Evolutionary conservation across 2,797 vertebrate genomes (phyloP).

Genomic region (Anguilla anguilla): DNA sequence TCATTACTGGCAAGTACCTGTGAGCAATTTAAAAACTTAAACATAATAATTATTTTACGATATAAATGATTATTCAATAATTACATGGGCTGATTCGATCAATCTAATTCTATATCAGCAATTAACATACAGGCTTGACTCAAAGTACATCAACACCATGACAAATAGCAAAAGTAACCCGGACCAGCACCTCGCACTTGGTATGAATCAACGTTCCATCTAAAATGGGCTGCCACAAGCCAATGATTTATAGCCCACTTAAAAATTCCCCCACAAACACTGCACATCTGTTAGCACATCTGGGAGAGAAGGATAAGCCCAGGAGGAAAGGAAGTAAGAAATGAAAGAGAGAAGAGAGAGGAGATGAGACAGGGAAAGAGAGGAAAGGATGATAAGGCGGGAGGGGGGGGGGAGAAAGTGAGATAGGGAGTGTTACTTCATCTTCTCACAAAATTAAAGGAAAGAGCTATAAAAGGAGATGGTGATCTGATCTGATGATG

Average conservation of each 20-base stretch:
- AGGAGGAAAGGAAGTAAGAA: neutral
- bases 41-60: too few species aligned
- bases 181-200: neutral
- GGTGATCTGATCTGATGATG: neutral
- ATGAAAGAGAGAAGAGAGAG: conserved; percentile 10
- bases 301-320: conserved; percentile 24
- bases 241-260: conserved; percentile 27
- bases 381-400: neutral
- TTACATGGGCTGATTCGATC: neutral
- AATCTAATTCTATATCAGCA: neutral
- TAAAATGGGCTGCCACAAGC: conserved; percentile 20
- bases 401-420: neutral
- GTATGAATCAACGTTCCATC: conserved; percentile 19
- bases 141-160: neutral
- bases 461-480: neutral
- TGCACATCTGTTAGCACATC: conserved; percentile 25
- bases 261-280: conserved; percentile 16
- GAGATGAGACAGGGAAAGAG: neutral
- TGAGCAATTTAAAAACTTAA: too few species aligned
- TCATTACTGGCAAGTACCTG: too few species aligned
- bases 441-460: neutral
- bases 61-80: neutral
- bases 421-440: neutral
- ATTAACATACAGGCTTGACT: neutral
- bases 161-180: neutral